Percentiles rank a stretch among this genome's conserved stretches.
Evolutionary conservation across 2,888 invertebrate species (phyloP).

Genomic region (Nudaria mundana): DNA sequence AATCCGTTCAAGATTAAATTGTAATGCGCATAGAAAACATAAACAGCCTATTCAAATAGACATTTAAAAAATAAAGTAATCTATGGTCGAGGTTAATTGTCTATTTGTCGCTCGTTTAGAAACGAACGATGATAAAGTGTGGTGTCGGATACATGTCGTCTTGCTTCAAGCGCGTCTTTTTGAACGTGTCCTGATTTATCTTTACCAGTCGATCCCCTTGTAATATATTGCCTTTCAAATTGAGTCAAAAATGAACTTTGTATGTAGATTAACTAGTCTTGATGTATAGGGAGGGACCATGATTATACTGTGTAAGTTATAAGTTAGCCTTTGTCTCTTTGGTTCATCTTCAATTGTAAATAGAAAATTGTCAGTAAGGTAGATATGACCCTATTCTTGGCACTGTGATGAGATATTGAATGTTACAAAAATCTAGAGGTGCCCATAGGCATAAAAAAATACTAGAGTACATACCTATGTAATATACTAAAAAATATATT

Average conservation of each 20-base stretch:
- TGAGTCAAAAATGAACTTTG: conserved; percentile 25
- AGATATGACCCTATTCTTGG: no score
- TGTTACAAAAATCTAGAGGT: no score
- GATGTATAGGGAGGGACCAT: neutral
- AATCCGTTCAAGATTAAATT: no score
- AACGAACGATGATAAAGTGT: conserved; percentile 36
- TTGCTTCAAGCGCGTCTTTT: conserved; percentile 58
- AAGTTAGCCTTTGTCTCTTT: no score
- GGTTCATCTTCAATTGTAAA: no score
- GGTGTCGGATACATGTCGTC: conserved; percentile 55
- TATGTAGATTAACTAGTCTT: conserved; percentile 24
- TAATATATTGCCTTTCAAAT: conserved; percentile 42
- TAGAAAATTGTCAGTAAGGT: no score
- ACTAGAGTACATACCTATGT: no score
- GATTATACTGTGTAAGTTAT: neutral
- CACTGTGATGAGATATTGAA: no score
- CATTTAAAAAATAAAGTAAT: conserved; percentile 28
- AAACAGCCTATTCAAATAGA: conserved; percentile 16
- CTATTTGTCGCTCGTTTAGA: conserved; percentile 57
- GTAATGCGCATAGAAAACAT: conserved; percentile 1
- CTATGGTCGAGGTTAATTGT: conserved; percentile 58
- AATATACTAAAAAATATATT: no score
- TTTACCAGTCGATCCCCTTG: conserved; percentile 47
- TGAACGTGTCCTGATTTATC: conserved; percentile 55
- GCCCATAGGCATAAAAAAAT: no score